These are phyloP conservation scores for Phataginus tetradactyla DNA, from an alignment of 2,797 vertebrate genomes.

Conservation along the genomic window DNA sequence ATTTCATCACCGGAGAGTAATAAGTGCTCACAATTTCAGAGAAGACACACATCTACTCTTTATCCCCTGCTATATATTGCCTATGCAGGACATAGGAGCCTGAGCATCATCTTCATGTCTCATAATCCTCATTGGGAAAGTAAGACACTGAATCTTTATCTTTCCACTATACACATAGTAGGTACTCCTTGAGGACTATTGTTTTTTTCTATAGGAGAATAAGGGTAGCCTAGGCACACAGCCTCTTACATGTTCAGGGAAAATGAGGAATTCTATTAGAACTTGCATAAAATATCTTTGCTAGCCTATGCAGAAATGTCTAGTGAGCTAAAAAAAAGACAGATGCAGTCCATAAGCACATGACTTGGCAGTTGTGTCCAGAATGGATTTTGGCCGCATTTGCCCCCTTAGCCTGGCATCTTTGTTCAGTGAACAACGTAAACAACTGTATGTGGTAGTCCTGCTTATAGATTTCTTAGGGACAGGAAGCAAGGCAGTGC, in stretches of 20 bases:
- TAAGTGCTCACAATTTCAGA: neutral
- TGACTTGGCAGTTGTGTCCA: neutral
- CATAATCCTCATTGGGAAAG: neutral
- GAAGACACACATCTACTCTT: neutral
- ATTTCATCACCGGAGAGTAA: neutral
- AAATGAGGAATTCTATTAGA: neutral
- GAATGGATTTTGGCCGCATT: neutral
- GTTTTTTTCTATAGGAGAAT: neutral
- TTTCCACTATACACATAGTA: neutral
- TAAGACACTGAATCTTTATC: neutral
- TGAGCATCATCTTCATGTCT: neutral
- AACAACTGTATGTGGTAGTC: neutral
- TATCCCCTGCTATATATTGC: neutral
- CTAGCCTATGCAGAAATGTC: neutral
- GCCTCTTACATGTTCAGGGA: neutral
- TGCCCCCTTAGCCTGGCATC: neutral
- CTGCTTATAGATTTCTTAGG: neutral
- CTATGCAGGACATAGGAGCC: neutral
- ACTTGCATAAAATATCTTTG: neutral
- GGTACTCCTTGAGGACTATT: neutral
- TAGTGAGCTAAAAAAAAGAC: neutral
- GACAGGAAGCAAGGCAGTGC: neutral
- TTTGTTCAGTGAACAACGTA: neutral
- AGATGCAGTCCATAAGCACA: neutral
- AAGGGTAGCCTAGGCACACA: neutral